Base-by-base conservation (phyloP, 2,888 invertebrate species). In the Bembecia ichneumoniformis region DNA sequence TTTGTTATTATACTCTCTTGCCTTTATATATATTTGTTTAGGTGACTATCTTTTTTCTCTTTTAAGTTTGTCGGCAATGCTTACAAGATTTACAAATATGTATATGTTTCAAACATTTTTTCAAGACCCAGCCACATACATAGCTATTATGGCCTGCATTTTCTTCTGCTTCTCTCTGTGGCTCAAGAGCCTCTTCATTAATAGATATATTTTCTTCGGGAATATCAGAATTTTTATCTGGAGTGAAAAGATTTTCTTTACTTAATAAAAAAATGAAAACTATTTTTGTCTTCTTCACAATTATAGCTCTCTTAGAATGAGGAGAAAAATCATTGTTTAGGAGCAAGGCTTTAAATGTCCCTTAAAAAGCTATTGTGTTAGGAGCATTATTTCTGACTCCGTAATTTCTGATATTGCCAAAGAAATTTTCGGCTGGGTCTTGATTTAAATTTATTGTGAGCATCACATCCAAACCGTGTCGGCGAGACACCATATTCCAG, bases 401-500 rank as follows among this genome's bases (percentile, higher is more conserved):
- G n/a, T 36, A 36, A 3, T 3, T 36, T n/a, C 36, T 36, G n/a
- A 36, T 36, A 36, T 3, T 36, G 10, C 36, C 36, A n/a, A 36
- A 36, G n/a, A 36, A 36, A n/a, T 36, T 36, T 36, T 36, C 36
- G 11, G 3, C 3, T 2, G 36, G 36, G 36, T 36, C 45, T 14
- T 45, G 14, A 16, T 45, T 45, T 10, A 45, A 15, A 15, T 45
- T 15, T 16, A 2, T 15, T 45, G 45, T 45, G 10, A 45, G 11
- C 17, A 15, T 45, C 11, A 10, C 11, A 16, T 3, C 14, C 10
- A 45, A 14, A 45, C 10, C 10, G 11, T 49, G 50, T 49, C 50
- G 52, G 52, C 48, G 17, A 40, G 3, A 35, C 17, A 54, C 16
- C 9, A 51, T 10, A 13, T 46, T 49, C 48, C 53, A 55, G n/a